Base-by-base conservation (phyloP, 1,140 invertebrate species). In the Nasonia vitripennis region DNA sequence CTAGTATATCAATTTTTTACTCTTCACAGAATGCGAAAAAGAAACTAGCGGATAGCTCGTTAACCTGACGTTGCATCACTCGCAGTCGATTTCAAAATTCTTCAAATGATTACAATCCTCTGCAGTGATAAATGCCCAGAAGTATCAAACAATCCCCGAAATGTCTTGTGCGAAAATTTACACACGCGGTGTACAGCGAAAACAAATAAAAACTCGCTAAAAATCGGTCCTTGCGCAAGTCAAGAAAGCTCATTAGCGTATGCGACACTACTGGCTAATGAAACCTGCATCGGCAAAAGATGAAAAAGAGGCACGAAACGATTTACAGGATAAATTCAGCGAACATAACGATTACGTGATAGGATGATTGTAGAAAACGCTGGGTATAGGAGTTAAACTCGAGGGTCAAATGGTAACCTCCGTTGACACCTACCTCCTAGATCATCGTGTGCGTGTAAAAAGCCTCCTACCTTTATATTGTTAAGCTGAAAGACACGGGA, bases 191-290 rank as follows among this genome's bases (percentile, higher is more conserved):
- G 27, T 77, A n/a, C 9, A 41, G n/a, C 45, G 14, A 27, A 48
- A 55, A 78, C 10, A 55, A 78, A 78, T 51, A 51, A 48, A 51
- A 37, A 55, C 2, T 27, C n/a, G n/a, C 55, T 7, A 51, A 78
- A 78, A 23, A 27, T 48, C 20, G n/a, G 2, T 45, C 31, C 1
- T 79, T 79, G 31, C 55, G 31, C n/a, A 62, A 79, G 23, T 51
- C 5, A 79, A 62, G 78, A 79, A 67, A 62, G 78, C 31, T 79
- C 78, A 79, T 79, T 79, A 62, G 78, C 31, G 27, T 62, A 67
- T 67, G 48, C 51, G 37, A 37, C 31, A 12, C 20, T n/a, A 5
- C 4, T 20, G 55, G 17, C 17, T 62, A 62, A 62, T 62, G 14
- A 62, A 62, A 62, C 55, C 55, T 20, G 55, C 17, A 62, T n/a